A percentile compares a stretch with the other conserved stretches of the same genome.
Conservation (phyloP, 2,888 invertebrate genomes). For the Anodontia alba region DNA sequence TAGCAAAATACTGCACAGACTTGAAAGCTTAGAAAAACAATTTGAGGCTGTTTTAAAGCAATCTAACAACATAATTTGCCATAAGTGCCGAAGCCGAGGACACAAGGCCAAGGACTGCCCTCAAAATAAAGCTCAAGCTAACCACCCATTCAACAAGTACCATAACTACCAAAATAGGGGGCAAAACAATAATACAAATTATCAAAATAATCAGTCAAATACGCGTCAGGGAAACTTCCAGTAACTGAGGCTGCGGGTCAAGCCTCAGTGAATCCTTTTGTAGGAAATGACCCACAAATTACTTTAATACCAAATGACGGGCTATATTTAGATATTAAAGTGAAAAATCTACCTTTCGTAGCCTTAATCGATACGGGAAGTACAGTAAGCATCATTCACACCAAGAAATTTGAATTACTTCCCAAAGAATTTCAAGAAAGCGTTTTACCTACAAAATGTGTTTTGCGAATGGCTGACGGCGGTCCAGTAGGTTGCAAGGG, state of each 20-base stretch:
- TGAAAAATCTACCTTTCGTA: not conserved
- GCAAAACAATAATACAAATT: no score
- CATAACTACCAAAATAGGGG: not conserved
- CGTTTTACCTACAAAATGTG: not conserved
- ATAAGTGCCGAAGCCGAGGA: not conserved
- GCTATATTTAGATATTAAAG: not conserved
- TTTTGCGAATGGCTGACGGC: constrained; percentile 6
- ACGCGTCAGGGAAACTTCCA: no score
- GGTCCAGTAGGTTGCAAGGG: constrained; percentile 11
- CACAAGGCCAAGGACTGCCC: not conserved
- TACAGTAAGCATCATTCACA: not conserved
- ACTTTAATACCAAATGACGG: not conserved
- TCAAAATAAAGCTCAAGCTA: not conserved
- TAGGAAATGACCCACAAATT: not conserved
- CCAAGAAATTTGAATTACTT: not conserved
- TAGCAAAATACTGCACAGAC: not conserved
- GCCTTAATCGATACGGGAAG: not conserved
- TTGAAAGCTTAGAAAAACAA: not conserved
- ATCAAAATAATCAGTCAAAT: no score
- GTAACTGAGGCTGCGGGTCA: no score
- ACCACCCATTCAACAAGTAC: not conserved
- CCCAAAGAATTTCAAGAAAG: not conserved
- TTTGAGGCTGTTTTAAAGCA: not conserved
- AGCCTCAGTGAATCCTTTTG: not conserved
- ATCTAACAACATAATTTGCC: not conserved